A percentile compares a stretch with the other conserved stretches of the same genome.
phyloP scores from a whole-genome alignment of 35 echinoderm and acorn worm species.

The Heliocidaris erythrogramma region DNA sequence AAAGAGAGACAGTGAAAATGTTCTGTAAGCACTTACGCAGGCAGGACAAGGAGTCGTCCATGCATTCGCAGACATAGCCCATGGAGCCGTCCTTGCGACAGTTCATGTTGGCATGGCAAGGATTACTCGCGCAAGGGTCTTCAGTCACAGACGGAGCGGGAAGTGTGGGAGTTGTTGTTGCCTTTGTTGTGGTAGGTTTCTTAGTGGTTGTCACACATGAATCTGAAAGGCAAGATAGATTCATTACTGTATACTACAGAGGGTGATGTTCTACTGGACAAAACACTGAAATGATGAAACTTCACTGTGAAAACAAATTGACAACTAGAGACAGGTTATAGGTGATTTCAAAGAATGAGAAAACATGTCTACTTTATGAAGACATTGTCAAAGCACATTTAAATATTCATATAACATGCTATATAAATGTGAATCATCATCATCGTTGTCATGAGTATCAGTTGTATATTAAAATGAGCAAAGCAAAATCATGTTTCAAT shows the following conservation, averaged over 20 bases:
- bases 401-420: too few relatives aligned
- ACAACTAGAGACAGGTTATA: background rate
- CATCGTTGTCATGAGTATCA: too few relatives aligned
- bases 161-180: background rate
- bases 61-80: constrained; percentile 56
- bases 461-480: too few relatives aligned
- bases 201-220: constrained; percentile 31
- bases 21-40: constrained; percentile 47
- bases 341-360: background rate
- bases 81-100: background rate
- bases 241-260: background rate
- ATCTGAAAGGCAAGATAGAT: background rate
- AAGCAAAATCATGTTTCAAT: too few relatives aligned
- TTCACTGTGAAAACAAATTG: background rate
- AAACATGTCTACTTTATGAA: background rate
- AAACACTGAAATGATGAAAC: background rate
- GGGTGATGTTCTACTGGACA: background rate
- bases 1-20: background rate
- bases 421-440: too few relatives aligned
- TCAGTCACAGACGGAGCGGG: background rate
- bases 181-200: background rate
- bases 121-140: constrained; percentile 65
- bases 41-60: constrained; percentile 55
- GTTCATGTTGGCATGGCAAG: constrained; percentile 49
- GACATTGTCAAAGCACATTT: too few relatives aligned